Conservation (phyloP, 2,113 vertebrate species). For the Mobula birostris region DNA sequence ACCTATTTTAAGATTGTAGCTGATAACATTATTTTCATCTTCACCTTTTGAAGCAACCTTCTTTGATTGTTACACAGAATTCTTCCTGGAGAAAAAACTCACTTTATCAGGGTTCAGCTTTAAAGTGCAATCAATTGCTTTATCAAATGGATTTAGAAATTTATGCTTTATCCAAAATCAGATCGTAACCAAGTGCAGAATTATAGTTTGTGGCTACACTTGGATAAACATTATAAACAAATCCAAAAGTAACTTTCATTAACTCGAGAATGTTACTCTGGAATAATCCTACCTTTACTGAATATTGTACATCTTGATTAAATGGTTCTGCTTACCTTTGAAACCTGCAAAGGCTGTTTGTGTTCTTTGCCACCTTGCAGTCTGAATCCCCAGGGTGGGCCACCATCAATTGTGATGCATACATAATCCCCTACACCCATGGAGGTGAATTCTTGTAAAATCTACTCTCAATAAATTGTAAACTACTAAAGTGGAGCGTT, state of each 20-base stretch:
- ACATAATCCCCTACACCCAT: slow-evolving; percentile 89
- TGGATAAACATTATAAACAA: background rate
- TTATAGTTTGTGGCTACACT: background rate
- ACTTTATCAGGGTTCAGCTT: background rate
- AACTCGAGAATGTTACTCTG: background rate
- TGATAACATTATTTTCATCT: slow-evolving; percentile 21
- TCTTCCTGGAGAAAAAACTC: background rate
- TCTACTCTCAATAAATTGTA: slow-evolving; percentile 28
- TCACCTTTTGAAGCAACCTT: background rate
- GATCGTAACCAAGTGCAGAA: background rate
- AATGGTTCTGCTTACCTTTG: slow-evolving; percentile 66
- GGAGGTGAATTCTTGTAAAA: slow-evolving; percentile 45
- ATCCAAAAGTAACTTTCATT: background rate
- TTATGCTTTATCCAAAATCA: background rate
- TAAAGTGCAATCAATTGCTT: background rate
- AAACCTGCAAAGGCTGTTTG: slow-evolving; percentile 68
- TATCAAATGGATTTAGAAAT: background rate
- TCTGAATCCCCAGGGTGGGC: slow-evolving; percentile 87
- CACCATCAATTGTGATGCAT: slow-evolving; percentile 80
- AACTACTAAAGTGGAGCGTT: background rate
- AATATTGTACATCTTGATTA: slow-evolving; percentile 36
- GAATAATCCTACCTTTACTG: background rate
- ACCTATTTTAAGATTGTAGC: background rate
- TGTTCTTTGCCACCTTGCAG: slow-evolving; percentile 73
- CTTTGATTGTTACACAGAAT: background rate